Percentiles rank a stretch among this genome's conserved stretches.
These are phyloP conservation scores for Cnemophilus loriae DNA, from an alignment of 2,113 vertebrate genomes.

Conservation along the genomic window DNA sequence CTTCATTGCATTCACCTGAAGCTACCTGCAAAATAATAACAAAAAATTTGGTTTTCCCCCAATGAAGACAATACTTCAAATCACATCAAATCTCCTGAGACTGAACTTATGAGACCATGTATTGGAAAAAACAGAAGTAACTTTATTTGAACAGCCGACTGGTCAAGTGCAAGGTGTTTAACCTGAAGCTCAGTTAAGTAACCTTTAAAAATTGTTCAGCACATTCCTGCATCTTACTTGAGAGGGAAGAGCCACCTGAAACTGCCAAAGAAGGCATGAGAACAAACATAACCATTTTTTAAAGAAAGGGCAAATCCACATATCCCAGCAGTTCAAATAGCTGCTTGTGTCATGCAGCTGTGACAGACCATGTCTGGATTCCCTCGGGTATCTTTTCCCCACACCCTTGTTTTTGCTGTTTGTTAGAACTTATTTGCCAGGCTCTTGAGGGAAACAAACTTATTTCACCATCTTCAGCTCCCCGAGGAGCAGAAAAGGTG, in stretches of 20 bases:
- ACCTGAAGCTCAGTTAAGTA: neutral
- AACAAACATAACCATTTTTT: neutral
- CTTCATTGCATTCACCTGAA: slow-evolving; percentile 96
- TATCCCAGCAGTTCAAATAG: neutral
- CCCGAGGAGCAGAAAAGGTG: slow-evolving; percentile 13
- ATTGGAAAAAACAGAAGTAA: neutral
- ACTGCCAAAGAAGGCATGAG: neutral
- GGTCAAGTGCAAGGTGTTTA: neutral
- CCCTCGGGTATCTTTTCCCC: neutral
- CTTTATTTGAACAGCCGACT: neutral
- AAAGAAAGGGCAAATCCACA: neutral
- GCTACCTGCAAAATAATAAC: slow-evolving; percentile 81
- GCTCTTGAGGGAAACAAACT: neutral
- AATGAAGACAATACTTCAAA: neutral
- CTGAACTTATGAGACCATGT: neutral
- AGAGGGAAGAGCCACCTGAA: neutral
- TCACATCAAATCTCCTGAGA: neutral
- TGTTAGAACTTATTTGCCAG: neutral
- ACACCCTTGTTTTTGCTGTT: neutral
- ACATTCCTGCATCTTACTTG: neutral
- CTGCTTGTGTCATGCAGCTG: neutral
- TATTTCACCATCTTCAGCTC: neutral
- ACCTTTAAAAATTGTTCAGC: neutral
- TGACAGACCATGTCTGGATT: neutral
- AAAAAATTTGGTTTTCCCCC: neutral